A percentile compares a stretch with the other conserved stretches of the same genome.
Conservation (phyloP, 1,140 invertebrate species). For the Drosophila subobscura region DNA sequence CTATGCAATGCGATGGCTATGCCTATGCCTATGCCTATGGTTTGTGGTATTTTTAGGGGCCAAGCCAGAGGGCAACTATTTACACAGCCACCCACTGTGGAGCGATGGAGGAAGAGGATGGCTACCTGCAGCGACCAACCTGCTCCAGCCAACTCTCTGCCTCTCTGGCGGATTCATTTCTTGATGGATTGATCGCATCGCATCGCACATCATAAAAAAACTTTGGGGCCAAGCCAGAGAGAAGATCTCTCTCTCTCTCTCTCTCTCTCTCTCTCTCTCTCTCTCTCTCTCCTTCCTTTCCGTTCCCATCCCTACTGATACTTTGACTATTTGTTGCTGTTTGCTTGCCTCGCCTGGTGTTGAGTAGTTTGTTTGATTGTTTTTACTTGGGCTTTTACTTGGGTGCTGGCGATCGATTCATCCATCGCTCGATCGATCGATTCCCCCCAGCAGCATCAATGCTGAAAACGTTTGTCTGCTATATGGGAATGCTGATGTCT, state of each 20-base stretch:
- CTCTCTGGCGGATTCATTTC: constrained; percentile 45
- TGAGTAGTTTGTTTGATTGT: constrained; percentile 79
- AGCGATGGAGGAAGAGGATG: constrained; percentile 34
- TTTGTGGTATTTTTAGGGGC: constrained; percentile 71
- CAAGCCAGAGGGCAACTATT: constrained; percentile 73
- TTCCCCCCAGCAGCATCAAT: not conserved
- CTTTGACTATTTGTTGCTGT: constrained; percentile 50
- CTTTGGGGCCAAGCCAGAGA: constrained; percentile 30
- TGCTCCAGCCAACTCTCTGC: constrained; percentile 6
- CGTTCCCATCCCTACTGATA: not conserved
- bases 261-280: constrained; percentile 11
- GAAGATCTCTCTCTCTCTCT: constrained; percentile 8
- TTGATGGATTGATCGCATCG: constrained; percentile 78
- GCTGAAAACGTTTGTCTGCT: constrained; percentile 42
- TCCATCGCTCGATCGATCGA: constrained; percentile 50
- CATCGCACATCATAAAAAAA: constrained; percentile 80
- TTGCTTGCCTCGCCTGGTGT: constrained; percentile 56
- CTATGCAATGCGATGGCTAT: constrained; percentile 38
- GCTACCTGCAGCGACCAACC: constrained; percentile 63
- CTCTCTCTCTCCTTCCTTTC: constrained; percentile 2
- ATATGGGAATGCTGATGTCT: constrained; percentile 48
- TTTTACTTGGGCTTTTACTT: constrained; percentile 29
- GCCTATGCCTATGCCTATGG: not conserved
- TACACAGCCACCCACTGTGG: constrained; percentile 78
- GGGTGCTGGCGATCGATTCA: constrained; percentile 38